Conservation (phyloP, 2,113 vertebrate species). For the Otolemur garnettii region DNA sequence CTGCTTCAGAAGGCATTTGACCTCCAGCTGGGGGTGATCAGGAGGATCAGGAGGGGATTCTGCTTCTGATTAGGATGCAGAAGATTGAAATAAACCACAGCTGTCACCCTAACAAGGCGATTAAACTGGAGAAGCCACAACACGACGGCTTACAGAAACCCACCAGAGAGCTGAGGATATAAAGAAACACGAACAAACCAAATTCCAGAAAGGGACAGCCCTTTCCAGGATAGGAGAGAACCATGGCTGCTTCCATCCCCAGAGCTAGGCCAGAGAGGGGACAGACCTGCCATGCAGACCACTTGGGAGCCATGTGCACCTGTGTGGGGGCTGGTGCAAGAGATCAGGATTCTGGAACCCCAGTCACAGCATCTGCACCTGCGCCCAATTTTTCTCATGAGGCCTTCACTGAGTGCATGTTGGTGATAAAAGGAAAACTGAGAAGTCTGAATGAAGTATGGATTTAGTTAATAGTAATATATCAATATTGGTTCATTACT, state of each 20-base stretch:
- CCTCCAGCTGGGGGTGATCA: not conserved
- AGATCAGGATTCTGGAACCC: not conserved
- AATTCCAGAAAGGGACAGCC: not conserved
- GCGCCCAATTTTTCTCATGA: fast-evolving
- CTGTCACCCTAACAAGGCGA: too few relatives aligned
- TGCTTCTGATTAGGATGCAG: not conserved
- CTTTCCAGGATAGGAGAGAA: not conserved
- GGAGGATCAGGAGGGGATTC: not conserved
- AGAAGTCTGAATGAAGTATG: not conserved
- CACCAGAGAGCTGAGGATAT: too few relatives aligned
- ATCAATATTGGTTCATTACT: not conserved
- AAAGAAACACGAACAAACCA: too few relatives aligned
- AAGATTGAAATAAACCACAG: not conserved
- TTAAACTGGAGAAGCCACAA: not conserved
- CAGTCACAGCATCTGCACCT: fast-evolving
- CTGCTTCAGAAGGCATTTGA: not conserved
- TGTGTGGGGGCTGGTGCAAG: not conserved
- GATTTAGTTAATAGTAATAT: not conserved
- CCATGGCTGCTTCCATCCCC: not conserved
- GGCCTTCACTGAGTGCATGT: not conserved
- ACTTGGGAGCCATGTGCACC: not conserved
- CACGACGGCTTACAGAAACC: too few relatives aligned
- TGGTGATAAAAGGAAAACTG: too few relatives aligned
- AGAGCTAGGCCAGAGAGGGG: not conserved
- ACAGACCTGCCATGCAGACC: fast-evolving